These are phyloP conservation scores for Stegana nigrithorax DNA, from an alignment of 2,888 invertebrate genomes.

Conservation along the genomic window DNA sequence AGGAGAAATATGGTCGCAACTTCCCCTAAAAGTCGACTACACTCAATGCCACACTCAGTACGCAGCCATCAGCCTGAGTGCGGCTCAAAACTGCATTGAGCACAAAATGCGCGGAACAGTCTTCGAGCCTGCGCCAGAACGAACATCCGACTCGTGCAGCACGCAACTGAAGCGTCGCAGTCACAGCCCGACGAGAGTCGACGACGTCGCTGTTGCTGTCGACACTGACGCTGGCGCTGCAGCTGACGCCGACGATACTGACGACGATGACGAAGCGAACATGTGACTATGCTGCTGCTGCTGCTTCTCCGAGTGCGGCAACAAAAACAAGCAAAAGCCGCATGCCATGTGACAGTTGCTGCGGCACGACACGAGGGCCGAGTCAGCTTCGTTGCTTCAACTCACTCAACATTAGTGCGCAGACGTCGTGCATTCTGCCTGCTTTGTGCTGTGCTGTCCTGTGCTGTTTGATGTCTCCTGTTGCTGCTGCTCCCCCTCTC, in stretches of 20 bases:
- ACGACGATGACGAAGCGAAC: background rate
- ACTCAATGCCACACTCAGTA: background rate
- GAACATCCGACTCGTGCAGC: background rate
- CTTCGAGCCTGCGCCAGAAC: constrained; percentile 1
- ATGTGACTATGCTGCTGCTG: constrained; percentile 17
- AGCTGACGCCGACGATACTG: constrained; percentile 10
- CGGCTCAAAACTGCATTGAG: background rate
- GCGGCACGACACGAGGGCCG: background rate
- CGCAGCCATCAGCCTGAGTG: background rate
- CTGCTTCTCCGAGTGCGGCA: constrained; percentile 23
- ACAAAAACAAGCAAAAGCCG: constrained; percentile 9
- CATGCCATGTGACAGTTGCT: constrained; percentile 12
- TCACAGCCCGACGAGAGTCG: background rate
- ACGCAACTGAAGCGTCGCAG: background rate
- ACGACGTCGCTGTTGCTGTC: background rate
- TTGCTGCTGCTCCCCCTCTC: background rate
- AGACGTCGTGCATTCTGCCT: constrained; percentile 33
- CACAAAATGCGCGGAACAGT: constrained; percentile 8
- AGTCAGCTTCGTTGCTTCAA: background rate
- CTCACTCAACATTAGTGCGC: constrained; percentile 34
- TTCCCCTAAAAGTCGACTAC: background rate
- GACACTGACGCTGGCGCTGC: background rate
- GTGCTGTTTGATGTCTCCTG: constrained; percentile 29
- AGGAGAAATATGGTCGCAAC: background rate
- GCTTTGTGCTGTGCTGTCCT: no score